Base-by-base conservation (phyloP, 2,888 invertebrate genomes). In the Liodrosophila aerea region DNA sequence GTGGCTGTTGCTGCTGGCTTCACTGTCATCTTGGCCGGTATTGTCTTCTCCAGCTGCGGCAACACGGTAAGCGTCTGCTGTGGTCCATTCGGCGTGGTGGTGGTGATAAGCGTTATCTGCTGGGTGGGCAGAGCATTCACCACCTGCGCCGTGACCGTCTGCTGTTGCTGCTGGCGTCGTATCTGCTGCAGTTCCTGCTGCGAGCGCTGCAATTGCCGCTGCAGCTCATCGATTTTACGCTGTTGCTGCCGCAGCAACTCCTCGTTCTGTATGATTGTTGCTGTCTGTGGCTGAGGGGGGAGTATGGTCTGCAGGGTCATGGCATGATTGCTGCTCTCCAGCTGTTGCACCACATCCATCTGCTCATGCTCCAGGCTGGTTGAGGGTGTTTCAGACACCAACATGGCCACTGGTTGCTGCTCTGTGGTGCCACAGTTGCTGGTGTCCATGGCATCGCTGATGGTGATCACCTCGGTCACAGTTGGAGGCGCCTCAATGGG, bases 161-260 rank as follows among this genome's bases (percentile, higher is more conserved):
- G 84, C 45, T 80, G 86, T 8, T 87, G 88, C 1, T 86, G 85
- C 90, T 41, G 40, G 5, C 72, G 92, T 91, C 90, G 86, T 58
- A 93, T 92, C 68, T 93, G 93, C 80, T 95, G 94, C 65, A 95
- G 88, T 86, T 95, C 95, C 73, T 94, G 93, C 13, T 76, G 94
- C 1, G 95, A 95, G 70, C 73, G 92, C 81, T 95, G 94, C 67
- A 95, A 88, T 86, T 95, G 95, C 74, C 96, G 91, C 88, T 97
- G 96, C 40, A 97, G 91, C 85, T 97, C 96, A 85, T 96, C 95
- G 74, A 98, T 98, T 89, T 95, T 94, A 50, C 95, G 93, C 82
- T 95, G 94, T 88, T 97, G 97, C 83, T 96, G 95, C 62, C 93
- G 92, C 49, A 96, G 94, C 60, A 96, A 93, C 76, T 96, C 95